Evolutionary conservation across 2,113 vertebrate genomes (phyloP), one percentile per base, ranked within the genome.

Genomic region (Murina feae): DNA sequence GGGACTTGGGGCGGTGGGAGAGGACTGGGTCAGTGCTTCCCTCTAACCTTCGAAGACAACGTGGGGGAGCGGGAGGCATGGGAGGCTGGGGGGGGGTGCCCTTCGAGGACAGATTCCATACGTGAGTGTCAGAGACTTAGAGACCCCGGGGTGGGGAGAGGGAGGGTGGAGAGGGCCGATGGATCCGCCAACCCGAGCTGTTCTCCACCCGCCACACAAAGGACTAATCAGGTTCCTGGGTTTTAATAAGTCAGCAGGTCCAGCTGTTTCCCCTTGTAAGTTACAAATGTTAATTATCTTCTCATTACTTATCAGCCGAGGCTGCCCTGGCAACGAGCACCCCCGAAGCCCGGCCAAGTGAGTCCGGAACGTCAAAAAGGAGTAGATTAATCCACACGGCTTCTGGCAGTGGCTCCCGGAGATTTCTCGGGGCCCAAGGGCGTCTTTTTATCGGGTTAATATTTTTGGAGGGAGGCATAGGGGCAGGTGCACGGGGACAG

Each of bases 281-380:
- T 95, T 97, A 97, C 98, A 98, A 97, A 97, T 97, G 97, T 98
- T 98, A 98, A 98, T 98, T 97, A 98, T 93, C 96, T 98, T 84
- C 97, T 98, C 98, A 98, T 98, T 96, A 97, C 96, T 96, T 95
- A 94, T 94, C 96, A 98, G 96, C 79, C 1, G 16, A 75, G 94
- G 83, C 91, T 58, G 53, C 13, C 21, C 95, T 98, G 97, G 97
- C 95, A 91, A 35, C 0, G 78, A 53, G 10, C 0, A 0, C 10
- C 51, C 51, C 88, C 79, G 16, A 96, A 96, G 86, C 75, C 84
- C 90, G 88, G 97, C 97, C 97, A 97, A 97, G 95, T 91, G 97
- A 87, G 87, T 66, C 72, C 32, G 0, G 79, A 96, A 93, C 93
- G 92, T 60, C 4, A 4, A 90, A 87, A 39, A 87, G 65, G 9